Evolutionary conservation across 2,888 invertebrate genomes (phyloP).

Genomic region (Heliconius ismenius): DNA sequence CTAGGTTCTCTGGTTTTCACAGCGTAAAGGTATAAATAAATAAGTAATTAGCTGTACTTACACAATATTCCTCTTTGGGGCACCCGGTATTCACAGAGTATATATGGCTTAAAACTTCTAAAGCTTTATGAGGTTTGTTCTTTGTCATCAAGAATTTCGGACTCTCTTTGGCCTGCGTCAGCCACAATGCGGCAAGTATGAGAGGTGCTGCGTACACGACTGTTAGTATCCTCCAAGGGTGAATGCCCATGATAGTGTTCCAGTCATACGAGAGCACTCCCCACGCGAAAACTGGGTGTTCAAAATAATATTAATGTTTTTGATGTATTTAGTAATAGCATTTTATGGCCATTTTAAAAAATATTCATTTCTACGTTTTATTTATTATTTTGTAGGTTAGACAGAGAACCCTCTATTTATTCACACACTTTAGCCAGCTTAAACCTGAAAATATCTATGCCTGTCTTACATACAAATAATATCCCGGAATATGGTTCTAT

Average conservation of each 20-base stretch:
- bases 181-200: constrained; percentile 64
- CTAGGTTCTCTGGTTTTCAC: too few relatives aligned
- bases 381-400: not conserved
- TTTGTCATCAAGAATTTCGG: constrained; percentile 88
- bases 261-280: constrained; percentile 82
- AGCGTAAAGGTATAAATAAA: too few relatives aligned
- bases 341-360: not conserved
- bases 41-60: constrained; percentile 49
- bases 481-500: too few relatives aligned
- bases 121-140: constrained; percentile 81
- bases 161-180: constrained; percentile 84
- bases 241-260: constrained; percentile 66
- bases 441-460: not conserved
- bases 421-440: not conserved
- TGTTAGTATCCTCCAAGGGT: constrained; percentile 89
- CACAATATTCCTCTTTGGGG: constrained; percentile 58
- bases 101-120: constrained; percentile 67
- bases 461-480: too few relatives aligned
- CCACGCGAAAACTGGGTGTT: constrained; percentile 84
- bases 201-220: constrained; percentile 84
- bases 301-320: not conserved
- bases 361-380: not conserved
- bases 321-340: not conserved
- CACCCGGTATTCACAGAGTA: constrained; percentile 62
- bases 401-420: not conserved